Evolutionary conservation across 2,888 invertebrate species (phyloP).

Genomic region (Aphodius granarius): DNA sequence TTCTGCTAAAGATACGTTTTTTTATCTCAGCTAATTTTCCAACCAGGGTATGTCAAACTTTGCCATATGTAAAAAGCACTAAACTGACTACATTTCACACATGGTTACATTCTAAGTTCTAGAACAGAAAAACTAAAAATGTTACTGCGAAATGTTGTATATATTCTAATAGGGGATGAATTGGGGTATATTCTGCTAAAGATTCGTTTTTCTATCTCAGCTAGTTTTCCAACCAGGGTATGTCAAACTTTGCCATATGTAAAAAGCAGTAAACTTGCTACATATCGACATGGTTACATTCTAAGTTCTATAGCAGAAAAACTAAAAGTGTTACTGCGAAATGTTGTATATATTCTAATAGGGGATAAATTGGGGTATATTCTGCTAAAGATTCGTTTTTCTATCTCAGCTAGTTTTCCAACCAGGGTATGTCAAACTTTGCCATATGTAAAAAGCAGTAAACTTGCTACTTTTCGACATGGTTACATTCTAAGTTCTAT

Average conservation of each 20-base stretch:
- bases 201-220: background rate
- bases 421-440: background rate
- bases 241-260: background rate
- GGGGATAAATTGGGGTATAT: too few species aligned
- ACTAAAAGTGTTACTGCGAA: background rate
- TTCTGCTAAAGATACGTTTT: background rate
- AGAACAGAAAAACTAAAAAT: background rate
- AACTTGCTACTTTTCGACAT: background rate
- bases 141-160: background rate
- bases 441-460: background rate
- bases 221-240: background rate
- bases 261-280: background rate
- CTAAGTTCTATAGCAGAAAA: background rate
- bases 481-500: background rate
- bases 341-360: too few species aligned
- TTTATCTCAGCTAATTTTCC: background rate
- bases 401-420: background rate
- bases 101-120: background rate
- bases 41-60: background rate
- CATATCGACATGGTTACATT: background rate
- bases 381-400: background rate
- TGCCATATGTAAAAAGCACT: background rate
- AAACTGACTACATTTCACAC: background rate
- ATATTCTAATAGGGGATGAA: background rate
- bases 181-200: background rate